Conservation (phyloP, 2,888 invertebrate species). For the Diarsia dahlii region DNA sequence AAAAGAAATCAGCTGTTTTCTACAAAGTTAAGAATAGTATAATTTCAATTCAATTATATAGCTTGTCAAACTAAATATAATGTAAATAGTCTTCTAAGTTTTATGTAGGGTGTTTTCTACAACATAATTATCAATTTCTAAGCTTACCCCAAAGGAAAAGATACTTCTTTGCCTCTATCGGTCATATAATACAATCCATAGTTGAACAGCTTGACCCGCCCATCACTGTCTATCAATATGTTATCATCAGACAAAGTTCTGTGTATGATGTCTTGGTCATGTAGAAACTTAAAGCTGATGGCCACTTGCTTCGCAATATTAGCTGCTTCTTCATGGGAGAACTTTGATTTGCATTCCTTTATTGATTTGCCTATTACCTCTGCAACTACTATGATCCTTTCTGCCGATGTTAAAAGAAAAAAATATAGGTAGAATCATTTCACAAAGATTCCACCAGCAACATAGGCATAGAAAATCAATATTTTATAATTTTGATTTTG, state of each 20-base stretch:
- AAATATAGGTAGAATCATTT: not conserved
- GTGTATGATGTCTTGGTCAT: conserved; percentile 93
- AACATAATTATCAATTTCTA: too few relatives aligned
- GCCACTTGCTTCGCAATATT: conserved; percentile 94
- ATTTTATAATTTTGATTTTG: too few relatives aligned
- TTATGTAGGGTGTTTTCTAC: not conserved
- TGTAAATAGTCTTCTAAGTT: not conserved
- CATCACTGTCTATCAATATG: conserved; percentile 93
- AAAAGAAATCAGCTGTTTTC: too few relatives aligned
- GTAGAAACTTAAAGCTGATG: conserved; percentile 93
- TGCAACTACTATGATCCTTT: conserved; percentile 95
- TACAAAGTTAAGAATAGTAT: too few relatives aligned
- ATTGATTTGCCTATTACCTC: conserved; percentile 94
- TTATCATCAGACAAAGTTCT: conserved; percentile 96
- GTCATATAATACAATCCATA: conserved; percentile 99
- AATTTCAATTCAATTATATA: not conserved
- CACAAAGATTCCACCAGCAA: not conserved
- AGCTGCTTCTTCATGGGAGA: conserved; percentile 88
- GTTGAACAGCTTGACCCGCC: conserved; percentile 96
- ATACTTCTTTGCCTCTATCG: conserved; percentile 95
- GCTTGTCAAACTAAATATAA: not conserved
- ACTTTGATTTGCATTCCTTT: conserved; percentile 87
- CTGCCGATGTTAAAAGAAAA: conserved; percentile 84
- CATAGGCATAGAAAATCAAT: not conserved
- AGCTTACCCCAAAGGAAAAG: conserved; percentile 96